Evolutionary conservation across 2,797 vertebrate genomes (phyloP), one percentile per base, ranked within the genome.

Genomic region (Malacoraja senta): DNA sequence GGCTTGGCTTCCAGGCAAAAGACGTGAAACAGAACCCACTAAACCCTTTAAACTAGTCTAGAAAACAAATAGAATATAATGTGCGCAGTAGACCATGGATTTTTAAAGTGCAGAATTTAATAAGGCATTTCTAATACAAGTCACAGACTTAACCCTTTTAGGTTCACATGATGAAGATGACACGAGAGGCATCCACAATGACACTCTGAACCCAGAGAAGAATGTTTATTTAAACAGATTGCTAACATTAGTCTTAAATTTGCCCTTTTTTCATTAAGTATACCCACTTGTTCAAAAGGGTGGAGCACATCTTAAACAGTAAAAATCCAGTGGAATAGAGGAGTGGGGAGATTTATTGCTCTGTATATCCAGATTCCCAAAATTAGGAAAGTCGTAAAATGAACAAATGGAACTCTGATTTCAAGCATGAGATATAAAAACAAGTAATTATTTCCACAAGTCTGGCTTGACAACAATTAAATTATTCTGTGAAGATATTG

Each of bases 61-160:
- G 72, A 92, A 92, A 92, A 92, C 90, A 92, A 92, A 92, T 92
- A 92, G 90, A 92, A 76, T 71, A 92, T 92, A 92, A 97, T 97
- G 97, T 96, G 95, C 96, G 96, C 95, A 94, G 96, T 96, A 95
- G 96, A 96, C 96, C 94, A 94, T 94, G 96, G 96, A 97, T 97
- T 97, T 97, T 72, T 92, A 92, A 92, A 92, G 90, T 92, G 90
- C 71, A 58, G 90, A 53, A 92, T 92, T 92, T 92, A 92, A 92
- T 92, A 92, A 92, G 71, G 90, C 68, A 92, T 92, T 92, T 92
- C 71, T 92, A 92, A 92, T 92, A 92, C 68, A 24, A 92, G 68
- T 76, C 90, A 92, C 90, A 92, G 71, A 17, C 90, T 26, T 92
- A 26, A 68, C 90, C 71, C 90, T 91, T 88, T 38, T 38, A 53